Conservation (phyloP, 1,140 invertebrate species). For the Drosophila prosaltans region DNA sequence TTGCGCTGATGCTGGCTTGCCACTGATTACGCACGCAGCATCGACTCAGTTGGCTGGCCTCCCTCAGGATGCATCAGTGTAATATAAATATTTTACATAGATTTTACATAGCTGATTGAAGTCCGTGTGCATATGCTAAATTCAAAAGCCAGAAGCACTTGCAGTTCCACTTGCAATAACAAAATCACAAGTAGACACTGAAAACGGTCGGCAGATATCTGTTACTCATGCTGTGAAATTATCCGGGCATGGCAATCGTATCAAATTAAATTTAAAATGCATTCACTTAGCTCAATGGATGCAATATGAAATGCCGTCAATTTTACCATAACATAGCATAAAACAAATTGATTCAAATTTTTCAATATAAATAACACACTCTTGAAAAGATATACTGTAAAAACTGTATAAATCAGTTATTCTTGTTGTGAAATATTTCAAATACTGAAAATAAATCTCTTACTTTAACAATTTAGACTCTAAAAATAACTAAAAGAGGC, state of each 20-base stretch:
- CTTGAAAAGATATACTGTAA: no score
- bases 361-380: no score
- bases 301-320: neutral
- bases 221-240: constrained; percentile 49
- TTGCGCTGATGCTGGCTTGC: constrained; percentile 33
- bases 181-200: neutral
- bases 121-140: constrained; percentile 69
- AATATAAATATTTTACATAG: constrained; percentile 80
- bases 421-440: no score
- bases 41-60: constrained; percentile 24
- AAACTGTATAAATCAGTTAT: no score
- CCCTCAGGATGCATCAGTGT: constrained; percentile 64
- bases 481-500: no score
- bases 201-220: neutral
- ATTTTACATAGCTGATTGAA: constrained; percentile 81
- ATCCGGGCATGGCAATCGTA: constrained; percentile 59
- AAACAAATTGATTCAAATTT: neutral
- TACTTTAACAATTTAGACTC: no score
- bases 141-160: constrained; percentile 11
- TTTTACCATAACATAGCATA: neutral
- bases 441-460: no score
- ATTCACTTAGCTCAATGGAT: constrained; percentile 2
- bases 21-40: constrained; percentile 56
- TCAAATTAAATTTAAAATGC: constrained; percentile 72
- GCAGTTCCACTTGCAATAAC: constrained; percentile 8